Evolutionary conservation across 2,113 vertebrate species (phyloP), one percentile per base, ranked within the genome.

Genomic region (Spermophilus dauricus): DNA sequence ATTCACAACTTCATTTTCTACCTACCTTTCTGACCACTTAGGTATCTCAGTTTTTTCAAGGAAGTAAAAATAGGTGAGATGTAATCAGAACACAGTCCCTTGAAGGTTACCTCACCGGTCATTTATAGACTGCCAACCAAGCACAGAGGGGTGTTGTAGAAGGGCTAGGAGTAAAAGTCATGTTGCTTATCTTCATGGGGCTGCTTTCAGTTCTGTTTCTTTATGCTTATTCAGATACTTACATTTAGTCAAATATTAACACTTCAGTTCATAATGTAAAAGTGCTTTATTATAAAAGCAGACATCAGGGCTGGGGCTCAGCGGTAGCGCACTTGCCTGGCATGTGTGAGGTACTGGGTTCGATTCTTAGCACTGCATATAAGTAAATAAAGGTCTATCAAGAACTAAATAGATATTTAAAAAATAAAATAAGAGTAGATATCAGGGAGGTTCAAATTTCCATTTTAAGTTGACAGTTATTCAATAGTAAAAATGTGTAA

Each of bases 21-120:
- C 13, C 42, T 77, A 51, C 8, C 16, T 91, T 89, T 84, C 72
- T 69, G 72, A 85, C 30, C 45, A 85, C 18, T 77, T 72, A 30
- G 61, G 53, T 76, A 95, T 14, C 63, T 63, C 24, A 26, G 2
- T 89, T 95, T 94, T 89, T 89, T 87, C 69, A 87, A 94, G 93
- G 83, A 81, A 45, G 39, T 18, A 70, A 77, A 93, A 81, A 58
- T 28, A 86, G 45, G 34, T 85, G 61, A 92, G 73, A 70, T 63
- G 28, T 56, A 70, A 80, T 80, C 80, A 45, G 48, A 51, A 37
- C 1, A 1, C 30, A 22, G 48, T 78, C 78, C 48, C 37, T 77
- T 42, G n/a, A 53, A 42, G 30, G 42, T 95, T 53, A 53, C 67
- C 5, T 4, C 1, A 11, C 42, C 56, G 51, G 11, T 4, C 5